Base-by-base conservation (phyloP, 2,888 invertebrate genomes). In the Himalopsyche tibetana region DNA sequence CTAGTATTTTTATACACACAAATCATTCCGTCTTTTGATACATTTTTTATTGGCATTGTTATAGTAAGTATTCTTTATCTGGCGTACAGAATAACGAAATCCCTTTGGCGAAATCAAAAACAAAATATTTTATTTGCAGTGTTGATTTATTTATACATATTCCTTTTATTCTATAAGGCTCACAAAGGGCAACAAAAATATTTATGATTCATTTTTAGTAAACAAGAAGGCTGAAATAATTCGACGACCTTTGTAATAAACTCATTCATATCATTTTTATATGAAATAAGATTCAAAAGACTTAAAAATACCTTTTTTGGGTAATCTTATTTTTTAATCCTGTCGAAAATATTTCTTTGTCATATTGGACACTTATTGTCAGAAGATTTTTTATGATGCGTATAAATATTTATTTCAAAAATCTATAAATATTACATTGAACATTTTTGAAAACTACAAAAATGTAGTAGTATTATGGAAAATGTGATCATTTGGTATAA, bases 31-130 rank as follows among this genome's bases (percentile, higher is more conserved):
- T 45, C 74, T 82, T 55, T 38, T 55, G 55, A 80, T 63, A 82
- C 36, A 82, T 56, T 82, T 82, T 85, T 85, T 85, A 85, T 85
- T 85, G 85, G 79, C 85, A 82, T 85, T 85, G 82, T 80, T 85
- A 63, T 17, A 69, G 63, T 55, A 82, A 40, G 19, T 28, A 82
- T 82, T 36, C 80, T 85, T 80, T 85, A 82, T 85, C 38, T 81
- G 56, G 82, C 69, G 83, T n/a, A 42, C 42, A 63, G 83, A 82
- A 69, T 82, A 55, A 28, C 55, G 79, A 56, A 82, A 85, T 82
- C 19, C 28, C 51, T 82, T 80, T 80, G 42, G 55, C 55, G 19
- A 81, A 45, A 84, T 84, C 55, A 51, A 84, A 80, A 15, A 79
- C 12, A 17, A 51, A 84, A 80, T 84, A 74, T 74, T 38, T 74